Evolutionary conservation across 2,797 vertebrate genomes (phyloP), one percentile per base, ranked within the genome.

Genomic region (Manis javanica): DNA sequence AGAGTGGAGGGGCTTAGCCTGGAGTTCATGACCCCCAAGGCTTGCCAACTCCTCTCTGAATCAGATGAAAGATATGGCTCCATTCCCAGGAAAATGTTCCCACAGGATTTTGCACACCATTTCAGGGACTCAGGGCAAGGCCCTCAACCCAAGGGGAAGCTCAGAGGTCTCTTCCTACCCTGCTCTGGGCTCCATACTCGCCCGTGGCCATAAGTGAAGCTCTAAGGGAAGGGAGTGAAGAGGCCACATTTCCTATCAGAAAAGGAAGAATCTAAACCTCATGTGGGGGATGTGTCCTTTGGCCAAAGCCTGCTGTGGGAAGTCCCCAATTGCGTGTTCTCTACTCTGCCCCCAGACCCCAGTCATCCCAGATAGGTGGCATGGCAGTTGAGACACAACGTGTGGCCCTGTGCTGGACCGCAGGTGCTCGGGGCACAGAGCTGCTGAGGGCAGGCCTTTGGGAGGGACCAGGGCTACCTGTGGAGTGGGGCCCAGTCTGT

Each of bases 361-460:
- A 31, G 61, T 13, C 19, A n/a, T 4, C 90, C 82, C 34, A 18
- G 63, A 31, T 13, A 29, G 42, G 87, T 42, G 46, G 49, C 0
- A 0, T 12, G n/a, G 16, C 19, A 11, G 2, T 23, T 26, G 55
- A 61, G 77, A 57, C 24, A 31, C 0, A 0, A 12, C 3, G 8
- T 8, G 0, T 37, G 12, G 2, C 2, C 16, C 29, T 9, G 19
- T 0, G 0, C 69, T 12, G 29, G 39, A 49, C 19, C 34, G 12
- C 6, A 7, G 26, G 86, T 15, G 31, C 34, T 19, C 10, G 37
- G 6, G n/a, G 9, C 23, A 37, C 16, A 2, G 46, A 10, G 66
- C 10, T 37, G 46, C n/a, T 3, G 3, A 3, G 24, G 42, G 31
- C 16, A 51, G 64, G 23, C 53, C 11, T 39, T 53, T 2, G 29